phyloP scores from a whole-genome alignment of 2,113 vertebrate species.

The Aegotheles bennettii region DNA sequence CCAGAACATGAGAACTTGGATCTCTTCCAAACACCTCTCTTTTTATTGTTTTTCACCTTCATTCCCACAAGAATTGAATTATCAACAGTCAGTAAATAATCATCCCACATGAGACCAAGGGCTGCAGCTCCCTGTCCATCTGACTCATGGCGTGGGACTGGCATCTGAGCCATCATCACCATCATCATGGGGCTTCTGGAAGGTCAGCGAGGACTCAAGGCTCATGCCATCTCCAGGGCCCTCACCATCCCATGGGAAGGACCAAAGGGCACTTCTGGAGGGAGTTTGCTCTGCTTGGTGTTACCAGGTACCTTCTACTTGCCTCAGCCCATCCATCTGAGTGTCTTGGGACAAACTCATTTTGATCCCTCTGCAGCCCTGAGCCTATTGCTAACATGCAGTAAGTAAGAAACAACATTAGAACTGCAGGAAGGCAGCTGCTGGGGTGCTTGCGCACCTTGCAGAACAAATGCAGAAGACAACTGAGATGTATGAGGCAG shows the following conservation, averaged over 20 bases:
- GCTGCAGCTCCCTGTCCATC: neutral
- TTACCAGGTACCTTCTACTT: neutral
- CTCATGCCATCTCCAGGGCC: neutral
- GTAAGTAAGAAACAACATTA: neutral
- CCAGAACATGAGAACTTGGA: neutral
- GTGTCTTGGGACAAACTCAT: neutral
- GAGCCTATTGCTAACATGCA: rapidly evolving
- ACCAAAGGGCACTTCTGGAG: neutral
- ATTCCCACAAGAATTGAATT: neutral
- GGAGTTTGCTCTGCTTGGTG: neutral
- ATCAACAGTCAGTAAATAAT: neutral
- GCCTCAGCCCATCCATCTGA: rapidly evolving
- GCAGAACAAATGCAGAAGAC: neutral
- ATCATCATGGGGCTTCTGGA: neutral
- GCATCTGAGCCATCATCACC: neutral
- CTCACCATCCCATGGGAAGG: neutral
- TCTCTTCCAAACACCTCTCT: neutral
- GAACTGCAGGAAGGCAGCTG: neutral
- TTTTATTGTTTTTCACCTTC: neutral
- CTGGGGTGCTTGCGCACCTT: neutral
- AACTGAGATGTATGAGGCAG: neutral
- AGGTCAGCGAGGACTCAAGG: neutral
- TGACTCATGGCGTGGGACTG: neutral
- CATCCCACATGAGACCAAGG: neutral
- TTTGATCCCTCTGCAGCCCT: neutral